Evolutionary conservation across 1,140 invertebrate species (phyloP).

Genomic region (Bicyclus anynana): DNA sequence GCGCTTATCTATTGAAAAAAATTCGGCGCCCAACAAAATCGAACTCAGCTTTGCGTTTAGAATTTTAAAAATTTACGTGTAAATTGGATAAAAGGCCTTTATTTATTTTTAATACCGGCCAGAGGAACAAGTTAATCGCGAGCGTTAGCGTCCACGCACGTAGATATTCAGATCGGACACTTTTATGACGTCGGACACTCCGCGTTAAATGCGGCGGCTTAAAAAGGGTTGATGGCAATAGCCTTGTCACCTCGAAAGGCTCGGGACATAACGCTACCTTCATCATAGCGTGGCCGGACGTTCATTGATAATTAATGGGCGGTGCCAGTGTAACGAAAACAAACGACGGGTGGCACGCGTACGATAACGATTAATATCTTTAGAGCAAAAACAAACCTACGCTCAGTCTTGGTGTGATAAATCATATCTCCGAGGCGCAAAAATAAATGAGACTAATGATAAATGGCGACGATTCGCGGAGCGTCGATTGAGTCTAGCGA

Average conservation of each 20-base stretch:
- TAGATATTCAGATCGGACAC: constrained; percentile 68
- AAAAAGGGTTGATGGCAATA: constrained; percentile 74
- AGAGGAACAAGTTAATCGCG: constrained; percentile 66
- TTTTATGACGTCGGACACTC: constrained; percentile 74
- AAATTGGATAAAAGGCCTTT: constrained; percentile 37
- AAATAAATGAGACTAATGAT: constrained; percentile 76
- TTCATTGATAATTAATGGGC: constrained; percentile 77
- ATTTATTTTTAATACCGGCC: constrained; percentile 52
- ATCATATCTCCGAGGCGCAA: constrained; percentile 73
- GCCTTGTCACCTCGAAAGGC: constrained; percentile 71
- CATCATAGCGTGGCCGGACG: constrained; percentile 66
- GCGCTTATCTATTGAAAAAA: constrained; percentile 14
- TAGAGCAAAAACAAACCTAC: constrained; percentile 72
- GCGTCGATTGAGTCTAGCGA: constrained; percentile 57
- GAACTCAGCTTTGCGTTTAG: constrained; percentile 2
- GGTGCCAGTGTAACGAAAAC: constrained; percentile 73
- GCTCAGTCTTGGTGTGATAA: constrained; percentile 65
- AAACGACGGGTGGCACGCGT: constrained; percentile 69
- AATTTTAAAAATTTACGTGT: constrained; percentile 27
- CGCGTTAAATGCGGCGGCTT: constrained; percentile 70
- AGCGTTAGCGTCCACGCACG: constrained; percentile 56
- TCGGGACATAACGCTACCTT: constrained; percentile 64
- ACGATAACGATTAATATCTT: constrained; percentile 76
- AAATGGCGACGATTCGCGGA: constrained; percentile 63
- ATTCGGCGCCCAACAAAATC: constrained; percentile 2